Evolutionary conservation across 2,113 vertebrate genomes (phyloP).

Genomic region (Antidorcas marsupialis): DNA sequence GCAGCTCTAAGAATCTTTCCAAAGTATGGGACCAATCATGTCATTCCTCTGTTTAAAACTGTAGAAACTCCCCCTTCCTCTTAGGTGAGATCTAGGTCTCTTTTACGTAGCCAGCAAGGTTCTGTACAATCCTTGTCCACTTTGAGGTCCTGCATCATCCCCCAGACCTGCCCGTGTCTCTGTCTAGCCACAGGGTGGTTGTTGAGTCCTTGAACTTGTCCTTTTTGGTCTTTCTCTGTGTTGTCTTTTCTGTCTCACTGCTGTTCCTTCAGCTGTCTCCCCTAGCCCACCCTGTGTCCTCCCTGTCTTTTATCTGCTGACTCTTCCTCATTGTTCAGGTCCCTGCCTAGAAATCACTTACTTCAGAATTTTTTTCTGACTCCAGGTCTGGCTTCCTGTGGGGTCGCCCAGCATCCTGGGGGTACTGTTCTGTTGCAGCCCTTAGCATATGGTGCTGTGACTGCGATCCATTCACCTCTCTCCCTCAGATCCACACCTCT

Average conservation of each 20-base stretch:
- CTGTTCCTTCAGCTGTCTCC: not conserved
- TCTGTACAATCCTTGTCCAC: accelerated
- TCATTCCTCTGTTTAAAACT: not conserved
- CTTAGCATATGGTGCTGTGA: accelerated
- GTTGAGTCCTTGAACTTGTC: not conserved
- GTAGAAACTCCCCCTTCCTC: not conserved
- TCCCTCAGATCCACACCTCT: not conserved
- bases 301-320: not conserved
- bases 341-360: not conserved
- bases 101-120: not conserved
- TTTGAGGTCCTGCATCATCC: not conserved
- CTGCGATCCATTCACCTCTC: not conserved
- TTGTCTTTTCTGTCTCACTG: not conserved
- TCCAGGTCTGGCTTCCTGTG: not conserved
- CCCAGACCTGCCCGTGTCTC: not conserved
- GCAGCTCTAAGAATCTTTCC: not conserved
- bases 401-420: not conserved
- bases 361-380: not conserved
- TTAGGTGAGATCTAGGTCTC: not conserved
- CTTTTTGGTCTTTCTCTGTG: not conserved
- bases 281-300: not conserved
- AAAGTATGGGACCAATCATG: not conserved
- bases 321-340: not conserved
- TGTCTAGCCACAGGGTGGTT: not conserved
- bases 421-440: too few species aligned